phyloP scores from a whole-genome alignment of 1,140 invertebrate species.

The Papilio xuthus region DNA sequence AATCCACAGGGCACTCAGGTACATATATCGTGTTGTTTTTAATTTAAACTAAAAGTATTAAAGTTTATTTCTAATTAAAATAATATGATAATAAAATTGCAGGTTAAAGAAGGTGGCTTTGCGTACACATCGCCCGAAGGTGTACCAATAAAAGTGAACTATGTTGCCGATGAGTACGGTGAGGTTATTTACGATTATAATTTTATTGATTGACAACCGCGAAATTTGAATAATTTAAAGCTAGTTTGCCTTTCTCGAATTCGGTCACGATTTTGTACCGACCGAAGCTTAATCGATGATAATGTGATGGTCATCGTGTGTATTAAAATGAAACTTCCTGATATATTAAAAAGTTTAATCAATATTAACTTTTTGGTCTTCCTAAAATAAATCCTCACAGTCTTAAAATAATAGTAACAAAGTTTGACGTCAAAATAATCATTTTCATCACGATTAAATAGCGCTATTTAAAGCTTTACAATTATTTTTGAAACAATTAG shows the following conservation, averaged over 20 bases:
- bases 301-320: neutral
- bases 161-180: conserved; percentile 84
- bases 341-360: neutral
- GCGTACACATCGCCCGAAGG: conserved; percentile 92
- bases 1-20: conserved; percentile 76
- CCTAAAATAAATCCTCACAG: neutral
- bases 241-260: neutral
- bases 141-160: conserved; percentile 83
- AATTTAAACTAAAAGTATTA: neutral
- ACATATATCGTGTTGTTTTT: conserved; percentile 31
- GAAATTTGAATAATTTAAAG: neutral
- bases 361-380: neutral
- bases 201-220: conserved; percentile 2
- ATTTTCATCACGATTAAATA: too few relatives aligned
- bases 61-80: neutral
- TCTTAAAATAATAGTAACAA: neutral
- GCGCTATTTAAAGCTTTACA: neutral
- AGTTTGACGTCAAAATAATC: neutral
- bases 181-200: conserved; percentile 36
- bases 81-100: conserved; percentile 1
- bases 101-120: conserved; percentile 85
- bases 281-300: neutral
- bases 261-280: neutral
- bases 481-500: neutral
- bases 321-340: neutral